Evolutionary conservation across 2,113 vertebrate species (phyloP).

Genomic region (Oplegnathus fasciatus): DNA sequence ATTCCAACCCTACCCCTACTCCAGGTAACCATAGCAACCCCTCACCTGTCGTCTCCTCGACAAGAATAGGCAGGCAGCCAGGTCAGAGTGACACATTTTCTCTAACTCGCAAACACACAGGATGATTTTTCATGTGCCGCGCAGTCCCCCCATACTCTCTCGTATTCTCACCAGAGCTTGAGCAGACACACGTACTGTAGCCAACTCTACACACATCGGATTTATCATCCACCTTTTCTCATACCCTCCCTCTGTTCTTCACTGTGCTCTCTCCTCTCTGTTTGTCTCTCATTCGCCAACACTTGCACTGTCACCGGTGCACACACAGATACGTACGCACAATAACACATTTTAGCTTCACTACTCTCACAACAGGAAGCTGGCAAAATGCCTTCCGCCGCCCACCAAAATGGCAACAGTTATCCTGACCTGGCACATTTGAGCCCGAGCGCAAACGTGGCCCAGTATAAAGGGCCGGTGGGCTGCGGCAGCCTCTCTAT

Average conservation of each 20-base stretch:
- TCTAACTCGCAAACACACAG: conserved; percentile 59
- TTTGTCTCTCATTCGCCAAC: conserved; percentile 51
- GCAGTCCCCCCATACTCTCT: conserved; percentile 24
- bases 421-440: conserved; percentile 85
- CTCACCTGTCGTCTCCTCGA: conserved; percentile 78
- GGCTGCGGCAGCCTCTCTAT: conserved; percentile 76
- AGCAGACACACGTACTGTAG: conserved; percentile 36
- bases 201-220: conserved; percentile 13
- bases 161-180: conserved; percentile 36
- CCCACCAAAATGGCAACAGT: conserved; percentile 76
- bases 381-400: conserved; percentile 69
- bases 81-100: conserved; percentile 80
- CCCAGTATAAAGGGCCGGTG: conserved; percentile 77
- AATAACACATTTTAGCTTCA: conserved; percentile 44
- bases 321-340: conserved; percentile 36
- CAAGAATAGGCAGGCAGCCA: conserved; percentile 77
- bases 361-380: conserved; percentile 58
- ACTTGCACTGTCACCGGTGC: conserved; percentile 19
- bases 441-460: conserved; percentile 65
- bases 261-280: conserved; percentile 13
- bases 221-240: conserved; percentile 45
- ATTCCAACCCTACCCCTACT: conserved; percentile 57
- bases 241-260: conserved; percentile 19
- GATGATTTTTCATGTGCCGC: conserved; percentile 56
- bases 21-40: conserved; percentile 83